phyloP scores from a whole-genome alignment of 2,797 vertebrate genomes.

The Argya squamiceps region DNA sequence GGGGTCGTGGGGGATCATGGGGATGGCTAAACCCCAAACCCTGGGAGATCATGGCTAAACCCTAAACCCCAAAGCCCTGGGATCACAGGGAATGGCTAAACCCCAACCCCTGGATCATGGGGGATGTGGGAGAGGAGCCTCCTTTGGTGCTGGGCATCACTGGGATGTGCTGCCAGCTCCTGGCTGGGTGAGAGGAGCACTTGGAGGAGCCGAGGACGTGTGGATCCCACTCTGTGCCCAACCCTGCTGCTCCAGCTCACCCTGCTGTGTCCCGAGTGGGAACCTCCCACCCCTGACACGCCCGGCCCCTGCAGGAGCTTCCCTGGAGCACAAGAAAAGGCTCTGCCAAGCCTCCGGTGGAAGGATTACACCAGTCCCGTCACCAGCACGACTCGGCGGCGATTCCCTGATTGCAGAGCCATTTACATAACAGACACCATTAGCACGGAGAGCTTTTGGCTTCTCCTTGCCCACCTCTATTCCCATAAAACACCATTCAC shows the following conservation, averaged over 20 bases:
- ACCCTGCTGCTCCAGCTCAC: neutral
- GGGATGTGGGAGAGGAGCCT: too few relatives aligned
- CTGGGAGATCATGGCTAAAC: too few relatives aligned
- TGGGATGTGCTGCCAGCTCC: neutral
- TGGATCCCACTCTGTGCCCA: rapidly evolving
- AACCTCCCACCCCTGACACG: rapidly evolving
- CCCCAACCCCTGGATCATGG: too few relatives aligned
- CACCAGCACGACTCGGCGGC: rapidly evolving
- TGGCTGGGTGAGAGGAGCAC: rapidly evolving
- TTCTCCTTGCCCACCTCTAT: neutral
- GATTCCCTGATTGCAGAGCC: neutral
- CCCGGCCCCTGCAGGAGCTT: neutral
- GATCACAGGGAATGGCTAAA: too few relatives aligned
- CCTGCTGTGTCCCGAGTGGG: rapidly evolving
- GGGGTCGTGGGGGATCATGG: too few relatives aligned
- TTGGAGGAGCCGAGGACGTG: rapidly evolving
- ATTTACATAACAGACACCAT: neutral
- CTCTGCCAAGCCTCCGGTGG: neutral
- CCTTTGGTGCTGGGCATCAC: neutral
- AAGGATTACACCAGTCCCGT: neutral
- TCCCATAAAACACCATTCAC: neutral
- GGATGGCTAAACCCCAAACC: too few relatives aligned
- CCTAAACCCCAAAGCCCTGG: too few relatives aligned
- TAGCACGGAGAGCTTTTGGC: neutral
- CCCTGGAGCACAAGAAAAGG: neutral